Conservation (phyloP, 2,888 invertebrate genomes). For the Eilema sororculum region DNA sequence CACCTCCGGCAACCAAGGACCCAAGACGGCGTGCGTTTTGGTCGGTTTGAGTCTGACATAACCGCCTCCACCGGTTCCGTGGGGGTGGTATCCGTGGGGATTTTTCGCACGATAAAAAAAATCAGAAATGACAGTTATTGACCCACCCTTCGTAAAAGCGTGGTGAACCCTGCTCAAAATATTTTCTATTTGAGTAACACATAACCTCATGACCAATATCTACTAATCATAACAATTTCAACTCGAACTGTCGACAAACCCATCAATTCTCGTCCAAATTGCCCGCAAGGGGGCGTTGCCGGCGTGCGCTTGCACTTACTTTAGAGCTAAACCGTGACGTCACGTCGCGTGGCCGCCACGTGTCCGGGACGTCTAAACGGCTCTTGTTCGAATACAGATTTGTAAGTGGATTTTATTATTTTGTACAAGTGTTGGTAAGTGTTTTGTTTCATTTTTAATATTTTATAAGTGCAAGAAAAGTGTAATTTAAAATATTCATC, state of each 20-base stretch:
- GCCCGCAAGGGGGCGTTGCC: conserved; percentile 62
- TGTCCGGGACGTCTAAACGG: conserved; percentile 65
- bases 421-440: conserved; percentile 13
- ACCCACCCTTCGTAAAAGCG: not conserved
- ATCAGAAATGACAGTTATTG: not conserved
- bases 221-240: conserved; percentile 34
- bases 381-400: conserved; percentile 56
- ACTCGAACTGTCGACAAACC: conserved; percentile 11
- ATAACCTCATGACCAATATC: not conserved
- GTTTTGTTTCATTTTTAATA: conserved; percentile 17
- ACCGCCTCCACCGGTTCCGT: too few relatives aligned
- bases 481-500: not conserved
- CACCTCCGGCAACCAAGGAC: too few relatives aligned
- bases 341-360: conserved; percentile 71
- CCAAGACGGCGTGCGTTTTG: too few relatives aligned
- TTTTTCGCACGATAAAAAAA: too few relatives aligned
- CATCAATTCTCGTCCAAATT: conserved; percentile 65
- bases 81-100: too few relatives aligned
- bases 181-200: not conserved
- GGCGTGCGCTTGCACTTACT: conserved; percentile 61
- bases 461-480: not conserved
- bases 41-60: too few relatives aligned
- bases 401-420: conserved; percentile 37
- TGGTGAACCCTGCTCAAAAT: not conserved
- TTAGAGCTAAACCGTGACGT: conserved; percentile 68